These are phyloP conservation scores for Corydoras sp. DNA, from an alignment of 2,113 vertebrate genomes.

Conservation along the genomic window DNA sequence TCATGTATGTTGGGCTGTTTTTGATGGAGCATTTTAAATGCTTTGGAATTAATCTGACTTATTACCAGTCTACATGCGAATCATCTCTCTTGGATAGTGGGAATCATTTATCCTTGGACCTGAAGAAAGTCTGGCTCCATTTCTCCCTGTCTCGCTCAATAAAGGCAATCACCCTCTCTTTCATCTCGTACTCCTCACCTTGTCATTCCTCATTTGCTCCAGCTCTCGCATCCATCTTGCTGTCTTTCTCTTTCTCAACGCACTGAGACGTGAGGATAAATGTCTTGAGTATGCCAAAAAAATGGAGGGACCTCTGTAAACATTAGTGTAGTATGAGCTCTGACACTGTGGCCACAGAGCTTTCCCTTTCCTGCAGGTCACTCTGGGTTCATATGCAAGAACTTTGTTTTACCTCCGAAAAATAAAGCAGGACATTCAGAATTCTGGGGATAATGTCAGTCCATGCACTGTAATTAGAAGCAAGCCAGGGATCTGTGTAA, in stretches of 20 bases:
- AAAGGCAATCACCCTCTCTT: slow-evolving; percentile 33
- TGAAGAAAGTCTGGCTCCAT: slow-evolving; percentile 26
- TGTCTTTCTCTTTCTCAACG: neutral
- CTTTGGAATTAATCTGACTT: too few species aligned
- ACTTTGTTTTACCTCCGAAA: too few species aligned
- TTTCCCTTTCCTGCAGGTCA: slow-evolving; percentile 13
- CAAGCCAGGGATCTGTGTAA: too few species aligned
- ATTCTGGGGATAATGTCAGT: too few species aligned
- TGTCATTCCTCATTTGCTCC: slow-evolving; percentile 34
- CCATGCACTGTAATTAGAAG: too few species aligned
- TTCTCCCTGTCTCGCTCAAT: slow-evolving; percentile 38
- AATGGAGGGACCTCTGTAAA: slow-evolving; percentile 33
- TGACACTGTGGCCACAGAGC: neutral
- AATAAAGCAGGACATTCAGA: too few species aligned
- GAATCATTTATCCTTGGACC: slow-evolving; percentile 37
- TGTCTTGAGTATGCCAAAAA: slow-evolving; percentile 17
- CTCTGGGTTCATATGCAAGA: neutral
- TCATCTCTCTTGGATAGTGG: slow-evolving; percentile 5
- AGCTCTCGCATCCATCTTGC: slow-evolving; percentile 8
- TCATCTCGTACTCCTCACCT: slow-evolving; percentile 37
- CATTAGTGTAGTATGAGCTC: slow-evolving; percentile 13
- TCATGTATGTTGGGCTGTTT: too few species aligned
- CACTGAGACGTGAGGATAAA: slow-evolving; percentile 11
- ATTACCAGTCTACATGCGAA: too few species aligned
- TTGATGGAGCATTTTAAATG: too few species aligned